Conservation (phyloP, 2,797 vertebrate genomes). For the Chiloscyllium punctatum region DNA sequence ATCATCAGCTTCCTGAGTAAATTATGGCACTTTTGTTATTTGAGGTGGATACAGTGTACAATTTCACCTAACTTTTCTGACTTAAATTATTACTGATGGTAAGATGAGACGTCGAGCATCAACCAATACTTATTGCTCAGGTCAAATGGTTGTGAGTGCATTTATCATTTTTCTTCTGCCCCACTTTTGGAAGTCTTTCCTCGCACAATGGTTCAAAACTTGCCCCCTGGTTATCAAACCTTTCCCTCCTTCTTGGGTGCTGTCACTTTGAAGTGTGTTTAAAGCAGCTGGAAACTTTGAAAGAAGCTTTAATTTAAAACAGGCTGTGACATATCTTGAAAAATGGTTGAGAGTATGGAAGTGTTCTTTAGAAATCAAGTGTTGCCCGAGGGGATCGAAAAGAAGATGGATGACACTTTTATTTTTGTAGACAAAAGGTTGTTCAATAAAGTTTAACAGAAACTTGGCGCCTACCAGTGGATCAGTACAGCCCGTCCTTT, state of each 20-base stretch:
- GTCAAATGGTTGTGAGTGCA: background rate
- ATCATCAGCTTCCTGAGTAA: background rate
- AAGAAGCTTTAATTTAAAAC: constrained; percentile 25
- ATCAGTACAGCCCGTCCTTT: constrained; percentile 9
- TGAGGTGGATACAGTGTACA: background rate
- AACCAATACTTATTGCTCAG: background rate
- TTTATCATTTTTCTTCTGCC: background rate
- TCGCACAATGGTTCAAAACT: background rate
- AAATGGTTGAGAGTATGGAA: constrained; percentile 9
- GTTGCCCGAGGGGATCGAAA: background rate
- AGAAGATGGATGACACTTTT: constrained; percentile 27
- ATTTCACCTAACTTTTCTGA: background rate
- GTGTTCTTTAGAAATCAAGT: background rate
- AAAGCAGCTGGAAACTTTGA: constrained; percentile 4
- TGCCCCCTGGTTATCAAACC: constrained; percentile 15
- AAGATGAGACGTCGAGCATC: background rate
- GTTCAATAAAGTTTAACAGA: background rate
- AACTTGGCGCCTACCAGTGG: constrained; percentile 6
- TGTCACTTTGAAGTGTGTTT: constrained; percentile 20
- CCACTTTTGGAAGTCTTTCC: background rate
- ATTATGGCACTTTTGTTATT: background rate
- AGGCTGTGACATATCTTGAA: constrained; percentile 29
- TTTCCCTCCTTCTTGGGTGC: background rate
- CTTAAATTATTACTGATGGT: background rate
- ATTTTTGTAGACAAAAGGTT: constrained; percentile 9